Evolutionary conservation across 2,888 invertebrate genomes (phyloP).

Genomic region (Euproctis similis): DNA sequence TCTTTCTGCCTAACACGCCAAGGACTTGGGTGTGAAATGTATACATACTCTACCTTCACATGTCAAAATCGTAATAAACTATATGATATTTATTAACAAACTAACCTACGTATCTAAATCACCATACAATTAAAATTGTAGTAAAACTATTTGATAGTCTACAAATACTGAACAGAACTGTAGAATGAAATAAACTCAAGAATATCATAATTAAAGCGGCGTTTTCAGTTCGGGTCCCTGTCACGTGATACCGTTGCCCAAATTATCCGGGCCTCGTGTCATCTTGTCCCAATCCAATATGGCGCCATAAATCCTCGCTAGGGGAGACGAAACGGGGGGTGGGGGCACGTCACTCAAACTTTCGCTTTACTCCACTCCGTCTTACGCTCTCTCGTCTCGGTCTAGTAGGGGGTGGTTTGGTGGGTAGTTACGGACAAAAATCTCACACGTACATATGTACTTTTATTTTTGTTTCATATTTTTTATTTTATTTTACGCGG

Average conservation of each 20-base stretch:
- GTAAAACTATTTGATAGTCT: too few relatives aligned
- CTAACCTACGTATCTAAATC: too few relatives aligned
- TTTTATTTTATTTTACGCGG: conserved; percentile 35
- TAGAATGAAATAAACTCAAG: conserved; percentile 38
- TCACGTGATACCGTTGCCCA: conserved; percentile 74
- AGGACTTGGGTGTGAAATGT: too few relatives aligned
- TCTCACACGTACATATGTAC: conserved; percentile 34
- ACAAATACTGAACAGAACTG: too few relatives aligned
- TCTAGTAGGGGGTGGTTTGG: conserved; percentile 50
- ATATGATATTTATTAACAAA: too few relatives aligned
- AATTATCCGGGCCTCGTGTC: conserved; percentile 75
- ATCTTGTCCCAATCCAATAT: conserved; percentile 77
- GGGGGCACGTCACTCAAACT: conserved; percentile 76
- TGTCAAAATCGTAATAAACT: too few relatives aligned
- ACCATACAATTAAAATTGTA: too few relatives aligned
- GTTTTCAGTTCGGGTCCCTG: conserved; percentile 59
- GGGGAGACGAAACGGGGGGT: conserved; percentile 46
- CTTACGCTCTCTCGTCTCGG: conserved; percentile 62
- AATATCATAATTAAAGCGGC: conserved; percentile 75
- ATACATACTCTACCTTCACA: too few relatives aligned
- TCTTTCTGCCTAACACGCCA: too few relatives aligned
- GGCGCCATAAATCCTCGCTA: conserved; percentile 73
- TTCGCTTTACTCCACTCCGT: conserved; percentile 70
- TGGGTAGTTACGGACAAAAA: conserved; percentile 63
- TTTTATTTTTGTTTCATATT: too few relatives aligned